Evolutionary conservation across 2,888 invertebrate species (phyloP).

Genomic region (Steinernema carpocapsae): DNA sequence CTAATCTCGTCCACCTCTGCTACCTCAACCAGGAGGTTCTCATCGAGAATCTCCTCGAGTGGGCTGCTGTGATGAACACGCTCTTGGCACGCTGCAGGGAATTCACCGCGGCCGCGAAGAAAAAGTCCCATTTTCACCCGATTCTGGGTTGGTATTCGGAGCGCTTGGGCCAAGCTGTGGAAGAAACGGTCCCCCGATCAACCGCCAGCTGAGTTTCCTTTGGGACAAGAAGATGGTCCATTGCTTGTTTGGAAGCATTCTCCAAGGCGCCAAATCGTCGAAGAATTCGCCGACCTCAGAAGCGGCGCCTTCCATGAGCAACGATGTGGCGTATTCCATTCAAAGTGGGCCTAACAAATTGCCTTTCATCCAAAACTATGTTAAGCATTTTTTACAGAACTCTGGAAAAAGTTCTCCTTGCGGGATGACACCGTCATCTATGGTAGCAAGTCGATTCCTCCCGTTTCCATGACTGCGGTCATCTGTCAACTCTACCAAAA

Average conservation of each 20-base stretch:
- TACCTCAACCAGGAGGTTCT: conserved; percentile 53
- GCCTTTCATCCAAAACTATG: not conserved
- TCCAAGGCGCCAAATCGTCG: conserved; percentile 43
- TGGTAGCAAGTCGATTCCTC: conserved; percentile 39
- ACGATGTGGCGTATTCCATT: not conserved
- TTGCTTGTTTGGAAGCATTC: conserved; percentile 70
- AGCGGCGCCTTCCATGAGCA: conserved; percentile 10
- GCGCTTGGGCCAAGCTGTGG: conserved; percentile 77
- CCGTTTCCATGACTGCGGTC: conserved; percentile 46
- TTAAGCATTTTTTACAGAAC: conserved; percentile 35
- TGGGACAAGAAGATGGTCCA: conserved; percentile 75
- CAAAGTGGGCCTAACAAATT: conserved; percentile 17
- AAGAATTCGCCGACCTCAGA: conserved; percentile 35
- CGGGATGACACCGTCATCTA: conserved; percentile 12
- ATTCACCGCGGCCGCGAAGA: conserved; percentile 73
- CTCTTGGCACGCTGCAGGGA: conserved; percentile 88
- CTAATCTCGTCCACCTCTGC: conserved; percentile 64
- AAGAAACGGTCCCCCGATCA: conserved; percentile 78
- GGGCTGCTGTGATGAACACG: conserved; percentile 82
- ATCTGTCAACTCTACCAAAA: conserved; percentile 91
- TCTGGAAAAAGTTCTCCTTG: conserved; percentile 44
- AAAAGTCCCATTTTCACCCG: conserved; percentile 51
- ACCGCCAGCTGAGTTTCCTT: conserved; percentile 77
- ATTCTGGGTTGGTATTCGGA: conserved; percentile 81
- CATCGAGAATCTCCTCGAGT: conserved; percentile 50